Conservation (phyloP, 1,140 invertebrate genomes). For the Neodiprion fabricii region DNA sequence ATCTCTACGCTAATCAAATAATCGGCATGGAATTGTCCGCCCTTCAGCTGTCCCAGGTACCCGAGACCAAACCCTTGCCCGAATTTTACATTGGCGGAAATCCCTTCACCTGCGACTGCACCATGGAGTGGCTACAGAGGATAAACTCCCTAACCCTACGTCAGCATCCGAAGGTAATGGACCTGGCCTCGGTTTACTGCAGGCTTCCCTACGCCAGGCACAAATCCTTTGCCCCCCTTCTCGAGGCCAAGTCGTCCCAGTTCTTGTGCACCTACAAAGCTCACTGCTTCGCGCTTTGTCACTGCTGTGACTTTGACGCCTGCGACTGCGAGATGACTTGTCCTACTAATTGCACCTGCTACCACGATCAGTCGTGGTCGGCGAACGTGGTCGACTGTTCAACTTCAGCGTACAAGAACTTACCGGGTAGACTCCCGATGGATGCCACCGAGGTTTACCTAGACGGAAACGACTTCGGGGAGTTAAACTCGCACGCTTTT, state of each 20-base stretch:
- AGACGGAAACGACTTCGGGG: conserved; percentile 82
- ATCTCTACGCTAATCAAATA: conserved; percentile 84
- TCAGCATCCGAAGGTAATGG: conserved; percentile 82
- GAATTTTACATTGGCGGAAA: conserved; percentile 88
- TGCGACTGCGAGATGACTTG: conserved; percentile 88
- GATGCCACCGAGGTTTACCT: conserved; percentile 89
- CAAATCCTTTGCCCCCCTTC: conserved; percentile 72
- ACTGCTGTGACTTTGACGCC: conserved; percentile 87
- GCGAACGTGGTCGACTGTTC: conserved; percentile 91
- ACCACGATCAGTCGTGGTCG: conserved; percentile 86
- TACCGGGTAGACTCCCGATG: conserved; percentile 85
- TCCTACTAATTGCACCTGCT: conserved; percentile 85
- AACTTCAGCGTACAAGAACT: conserved; percentile 71
- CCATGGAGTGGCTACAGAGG: conserved; percentile 86
- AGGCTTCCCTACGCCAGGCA: conserved; percentile 79
- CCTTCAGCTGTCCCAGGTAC: conserved; percentile 71
- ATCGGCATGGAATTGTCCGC: conserved; percentile 80
- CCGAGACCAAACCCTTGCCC: conserved; percentile 69
- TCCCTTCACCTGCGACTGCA: conserved; percentile 87
- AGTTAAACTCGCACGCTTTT: conserved; percentile 83
- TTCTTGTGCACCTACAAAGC: conserved; percentile 84
- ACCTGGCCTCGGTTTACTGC: conserved; percentile 83
- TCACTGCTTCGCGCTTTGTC: conserved; percentile 82
- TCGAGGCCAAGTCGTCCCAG: conserved; percentile 74
- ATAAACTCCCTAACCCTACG: conserved; percentile 75